These are phyloP conservation scores for Motacilla alba DNA, from an alignment of 2,113 vertebrate genomes.

Conservation along the genomic window DNA sequence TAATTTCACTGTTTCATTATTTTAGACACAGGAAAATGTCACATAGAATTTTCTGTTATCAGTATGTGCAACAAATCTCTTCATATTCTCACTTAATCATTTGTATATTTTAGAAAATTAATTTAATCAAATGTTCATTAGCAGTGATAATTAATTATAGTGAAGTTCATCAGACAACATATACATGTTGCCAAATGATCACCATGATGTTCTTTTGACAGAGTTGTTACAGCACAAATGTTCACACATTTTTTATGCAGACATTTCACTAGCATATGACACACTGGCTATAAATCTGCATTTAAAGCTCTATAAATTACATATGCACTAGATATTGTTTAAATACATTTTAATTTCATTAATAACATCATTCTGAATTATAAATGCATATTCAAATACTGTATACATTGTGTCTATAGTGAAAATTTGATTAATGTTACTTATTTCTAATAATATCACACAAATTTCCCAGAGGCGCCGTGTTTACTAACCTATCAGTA, in stretches of 20 bases:
- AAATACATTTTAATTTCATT: background rate
- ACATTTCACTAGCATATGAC: background rate
- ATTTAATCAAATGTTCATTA: conserved; percentile 75
- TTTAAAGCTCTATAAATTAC: conserved; percentile 52
- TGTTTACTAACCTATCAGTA: background rate
- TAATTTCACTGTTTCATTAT: background rate
- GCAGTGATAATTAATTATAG: conserved; percentile 70
- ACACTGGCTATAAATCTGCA: conserved; percentile 49
- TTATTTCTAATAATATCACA: background rate
- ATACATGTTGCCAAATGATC: conserved; percentile 52
- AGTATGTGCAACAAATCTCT: background rate
- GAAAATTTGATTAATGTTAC: background rate
- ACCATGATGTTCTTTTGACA: conserved; percentile 69
- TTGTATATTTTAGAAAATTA: conserved; percentile 72
- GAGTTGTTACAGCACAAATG: conserved; percentile 65
- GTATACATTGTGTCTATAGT: background rate
- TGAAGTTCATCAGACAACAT: conserved; percentile 66
- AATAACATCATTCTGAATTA: background rate
- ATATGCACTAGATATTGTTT: background rate
- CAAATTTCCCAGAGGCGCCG: background rate
- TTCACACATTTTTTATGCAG: conserved; percentile 54
- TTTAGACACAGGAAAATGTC: background rate
- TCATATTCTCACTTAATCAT: conserved; percentile 44
- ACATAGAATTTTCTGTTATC: background rate
- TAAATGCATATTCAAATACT: background rate